Evolutionary conservation across 1,140 invertebrate genomes (phyloP).

Genomic region (Nebria ingens): DNA sequence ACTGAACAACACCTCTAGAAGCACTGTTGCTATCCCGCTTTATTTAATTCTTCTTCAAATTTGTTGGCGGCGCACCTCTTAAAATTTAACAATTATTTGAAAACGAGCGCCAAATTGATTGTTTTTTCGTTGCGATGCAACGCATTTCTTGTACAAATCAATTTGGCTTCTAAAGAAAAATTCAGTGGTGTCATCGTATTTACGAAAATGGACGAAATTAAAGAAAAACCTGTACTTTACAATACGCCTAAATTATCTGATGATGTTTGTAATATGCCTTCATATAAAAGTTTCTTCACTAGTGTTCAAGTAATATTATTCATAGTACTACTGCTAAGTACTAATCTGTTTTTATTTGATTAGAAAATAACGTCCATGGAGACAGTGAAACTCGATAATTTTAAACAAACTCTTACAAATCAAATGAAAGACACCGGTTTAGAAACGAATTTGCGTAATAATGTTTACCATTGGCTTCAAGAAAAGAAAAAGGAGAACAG

Average conservation of each 20-base stretch:
- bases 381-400: conserved; percentile 60
- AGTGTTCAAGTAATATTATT: background rate
- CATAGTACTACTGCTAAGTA: background rate
- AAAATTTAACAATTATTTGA: too few relatives aligned
- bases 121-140: background rate
- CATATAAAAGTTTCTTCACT: conserved; percentile 44
- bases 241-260: conserved; percentile 44
- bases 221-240: conserved; percentile 44
- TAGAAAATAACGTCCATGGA: conserved; percentile 64
- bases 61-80: too few relatives aligned
- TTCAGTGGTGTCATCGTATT: background rate
- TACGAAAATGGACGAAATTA: conserved; percentile 38
- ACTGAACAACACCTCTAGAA: too few relatives aligned
- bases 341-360: conserved; percentile 17
- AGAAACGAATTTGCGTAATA: conserved; percentile 70
- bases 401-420: conserved; percentile 60
- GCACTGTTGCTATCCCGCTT: too few relatives aligned
- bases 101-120: background rate
- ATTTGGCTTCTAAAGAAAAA: background rate
- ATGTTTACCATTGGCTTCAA: conserved; percentile 69
- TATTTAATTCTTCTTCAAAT: too few relatives aligned
- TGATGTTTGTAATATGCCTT: conserved; percentile 44
- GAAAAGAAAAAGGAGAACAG: conserved; percentile 25
- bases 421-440: conserved; percentile 63
- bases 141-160: background rate